Evolutionary conservation across 2,113 vertebrate genomes (phyloP).

Genomic region (Phylloscopus trochilus): DNA sequence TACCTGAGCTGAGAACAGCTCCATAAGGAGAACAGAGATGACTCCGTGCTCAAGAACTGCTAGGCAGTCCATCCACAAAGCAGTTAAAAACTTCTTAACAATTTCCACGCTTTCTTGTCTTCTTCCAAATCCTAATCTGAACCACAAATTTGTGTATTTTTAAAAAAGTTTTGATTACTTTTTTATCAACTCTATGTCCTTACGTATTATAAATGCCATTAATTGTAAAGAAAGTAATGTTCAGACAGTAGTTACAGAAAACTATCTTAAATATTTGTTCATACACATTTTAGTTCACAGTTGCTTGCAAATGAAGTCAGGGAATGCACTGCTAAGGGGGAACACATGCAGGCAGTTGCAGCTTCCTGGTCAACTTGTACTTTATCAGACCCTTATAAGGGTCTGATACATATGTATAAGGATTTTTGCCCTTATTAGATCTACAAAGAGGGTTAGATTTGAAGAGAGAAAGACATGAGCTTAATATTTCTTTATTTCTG

Average conservation of each 20-base stretch:
- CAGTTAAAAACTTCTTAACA: background rate
- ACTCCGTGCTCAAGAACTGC: background rate
- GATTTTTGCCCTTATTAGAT: background rate
- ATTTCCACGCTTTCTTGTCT: rapidly evolving
- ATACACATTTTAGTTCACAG: background rate
- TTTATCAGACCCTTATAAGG: background rate
- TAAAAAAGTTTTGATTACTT: background rate
- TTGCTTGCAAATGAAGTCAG: background rate
- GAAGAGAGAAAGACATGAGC: background rate
- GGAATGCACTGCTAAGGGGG: background rate
- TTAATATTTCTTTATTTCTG: constrained; percentile 32
- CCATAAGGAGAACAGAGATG: background rate
- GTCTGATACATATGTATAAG: background rate
- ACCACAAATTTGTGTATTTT: background rate
- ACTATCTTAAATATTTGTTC: background rate
- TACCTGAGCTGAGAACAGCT: background rate
- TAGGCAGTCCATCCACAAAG: background rate
- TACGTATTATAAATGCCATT: background rate
- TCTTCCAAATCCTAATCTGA: background rate
- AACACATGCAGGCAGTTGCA: background rate
- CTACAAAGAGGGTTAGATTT: background rate
- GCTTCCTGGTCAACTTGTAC: background rate
- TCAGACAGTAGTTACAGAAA: background rate
- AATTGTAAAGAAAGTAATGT: background rate
- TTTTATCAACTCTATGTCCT: background rate